A percentile compares a stretch with the other conserved stretches of the same genome.
Evolutionary conservation across 2,888 invertebrate species (phyloP).

Genomic region (Toxonevra muliebris): DNA sequence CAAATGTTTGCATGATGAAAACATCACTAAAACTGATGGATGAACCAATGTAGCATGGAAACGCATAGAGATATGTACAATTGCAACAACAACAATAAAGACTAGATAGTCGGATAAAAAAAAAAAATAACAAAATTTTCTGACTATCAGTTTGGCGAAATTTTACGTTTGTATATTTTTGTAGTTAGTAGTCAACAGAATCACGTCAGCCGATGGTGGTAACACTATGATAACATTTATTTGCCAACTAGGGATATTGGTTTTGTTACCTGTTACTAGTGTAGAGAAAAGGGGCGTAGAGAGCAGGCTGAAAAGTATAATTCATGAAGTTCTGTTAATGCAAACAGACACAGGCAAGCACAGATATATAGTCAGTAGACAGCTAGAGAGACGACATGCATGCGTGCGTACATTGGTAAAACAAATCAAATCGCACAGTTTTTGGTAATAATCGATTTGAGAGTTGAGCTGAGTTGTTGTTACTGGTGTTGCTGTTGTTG

Average conservation of each 20-base stretch:
- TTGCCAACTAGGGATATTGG: conserved; percentile 22
- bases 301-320: too few species aligned
- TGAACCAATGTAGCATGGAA: conserved; percentile 32
- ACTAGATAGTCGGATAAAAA: too few species aligned
- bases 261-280: neutral
- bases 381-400: too few species aligned
- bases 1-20: conserved; percentile 34
- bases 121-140: neutral
- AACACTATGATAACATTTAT: conserved; percentile 26
- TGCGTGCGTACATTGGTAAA: too few species aligned
- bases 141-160: neutral
- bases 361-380: too few species aligned
- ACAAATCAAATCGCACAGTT: conserved; percentile 28
- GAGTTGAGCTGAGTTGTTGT: neutral
- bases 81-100: neutral
- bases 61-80: conserved; percentile 14
- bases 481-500: neutral
- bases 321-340: too few species aligned
- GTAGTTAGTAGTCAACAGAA: neutral
- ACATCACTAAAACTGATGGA: conserved; percentile 42
- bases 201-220: conserved; percentile 11
- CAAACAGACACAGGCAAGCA: too few species aligned
- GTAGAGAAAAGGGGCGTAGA: too few species aligned
- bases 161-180: neutral
- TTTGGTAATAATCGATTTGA: conserved; percentile 29